Conservation (phyloP, 2,113 vertebrate genomes). For the Pseudorasbora parva region DNA sequence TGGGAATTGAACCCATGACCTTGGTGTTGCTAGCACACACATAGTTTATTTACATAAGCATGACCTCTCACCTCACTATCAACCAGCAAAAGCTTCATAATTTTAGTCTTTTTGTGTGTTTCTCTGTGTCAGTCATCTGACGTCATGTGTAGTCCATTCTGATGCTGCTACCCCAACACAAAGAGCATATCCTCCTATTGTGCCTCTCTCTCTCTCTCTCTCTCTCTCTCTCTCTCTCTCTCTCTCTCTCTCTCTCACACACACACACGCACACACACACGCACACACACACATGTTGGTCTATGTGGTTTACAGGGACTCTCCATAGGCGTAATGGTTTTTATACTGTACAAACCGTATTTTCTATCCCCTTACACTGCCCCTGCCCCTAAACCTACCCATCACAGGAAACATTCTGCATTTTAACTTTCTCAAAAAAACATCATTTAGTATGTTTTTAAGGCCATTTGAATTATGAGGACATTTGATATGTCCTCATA, state of each 20-base stretch:
- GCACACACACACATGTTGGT: conserved; percentile 6
- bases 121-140: conserved; percentile 9
- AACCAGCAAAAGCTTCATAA: neutral
- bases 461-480: too few relatives aligned
- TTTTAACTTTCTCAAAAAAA: too few relatives aligned
- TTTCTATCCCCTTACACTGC: too few relatives aligned
- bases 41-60: neutral
- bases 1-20: conserved; percentile 22
- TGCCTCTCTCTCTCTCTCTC: conserved; percentile 12
- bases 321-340: too few relatives aligned
- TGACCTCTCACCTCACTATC: conserved; percentile 16
- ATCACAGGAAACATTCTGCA: too few relatives aligned
- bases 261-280: conserved; percentile 44
- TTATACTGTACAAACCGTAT: too few relatives aligned
- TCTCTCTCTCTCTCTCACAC: conserved; percentile 28
- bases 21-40: conserved; percentile 14
- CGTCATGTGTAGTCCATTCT: conserved; percentile 23
- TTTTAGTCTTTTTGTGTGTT: conserved; percentile 9
- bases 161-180: conserved; percentile 35
- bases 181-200: conserved; percentile 39
- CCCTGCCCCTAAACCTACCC: too few relatives aligned
- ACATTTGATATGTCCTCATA: too few relatives aligned
- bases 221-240: conserved; percentile 26
- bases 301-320: too few relatives aligned
- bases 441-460: too few relatives aligned